Base-by-base conservation (phyloP, 35 echinoderm and acorn worm genomes). In the Acanthaster planci region DNA sequence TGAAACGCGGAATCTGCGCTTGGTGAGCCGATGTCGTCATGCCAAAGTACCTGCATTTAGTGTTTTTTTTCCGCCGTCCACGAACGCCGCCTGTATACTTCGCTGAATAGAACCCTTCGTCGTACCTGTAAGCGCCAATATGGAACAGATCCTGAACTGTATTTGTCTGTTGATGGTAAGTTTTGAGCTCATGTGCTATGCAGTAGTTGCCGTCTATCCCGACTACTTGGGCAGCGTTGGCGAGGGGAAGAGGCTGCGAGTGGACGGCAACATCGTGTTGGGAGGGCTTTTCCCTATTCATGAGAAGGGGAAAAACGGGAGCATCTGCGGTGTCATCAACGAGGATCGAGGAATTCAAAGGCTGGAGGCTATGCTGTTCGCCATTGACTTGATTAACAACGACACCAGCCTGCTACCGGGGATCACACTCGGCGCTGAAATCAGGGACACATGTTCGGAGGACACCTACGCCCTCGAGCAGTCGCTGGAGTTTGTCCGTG, bases 401-500 rank as follows among this genome's bases (percentile, higher is more conserved):
- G 84, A 92, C 80, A 51, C 78, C 8, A 75, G 5, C 1, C 19
- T 99, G 27, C 86, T 99, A 23, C 80, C 81, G 4, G 84, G 82
- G 6, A 88, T 94, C 72, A 32, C 23, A 18, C 32, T 99, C 37
- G 96, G 96, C 52, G 96, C 89, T 12, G 80, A 93, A 53, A 89
- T 99, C 18, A 59, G 92, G 18, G 96, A 99, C 53, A 99, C 96
- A 15, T 99, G 96, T 84, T 94, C 96, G 1, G 87, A 81, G 35
- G 96, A 99, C 80, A 99, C 92, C 5, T 99, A 90, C 78, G 96
- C 96, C 8, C 76, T 99, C 37, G 96, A 99, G 54, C 96, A 99
- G 55, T 99, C 96, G 14, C 89, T 99, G 8, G 89, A 99, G 67
- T 99, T 99, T 68, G 92, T 99, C 16, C 78, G 96, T n/a, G 57